A percentile compares a stretch with the other conserved stretches of the same genome.
Evolutionary conservation across 2,797 vertebrate genomes (phyloP).

Genomic region (Cichlasoma orientale): DNA sequence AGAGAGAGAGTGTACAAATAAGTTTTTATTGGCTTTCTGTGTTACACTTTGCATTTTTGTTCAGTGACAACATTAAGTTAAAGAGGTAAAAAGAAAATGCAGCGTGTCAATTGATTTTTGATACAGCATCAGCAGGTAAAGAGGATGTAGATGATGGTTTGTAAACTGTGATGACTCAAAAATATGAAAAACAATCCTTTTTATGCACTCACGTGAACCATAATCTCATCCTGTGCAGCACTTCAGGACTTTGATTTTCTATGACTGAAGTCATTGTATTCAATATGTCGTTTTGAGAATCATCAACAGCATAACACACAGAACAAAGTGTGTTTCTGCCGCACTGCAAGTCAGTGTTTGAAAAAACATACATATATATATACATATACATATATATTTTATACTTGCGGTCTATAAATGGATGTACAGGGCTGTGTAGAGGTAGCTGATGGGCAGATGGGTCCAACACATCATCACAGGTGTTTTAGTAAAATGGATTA

Average conservation of each 20-base stretch:
- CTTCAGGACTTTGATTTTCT: conserved; percentile 12
- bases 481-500: not conserved
- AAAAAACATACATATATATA: no score
- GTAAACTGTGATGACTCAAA: not conserved
- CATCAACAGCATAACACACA: not conserved
- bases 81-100: not conserved
- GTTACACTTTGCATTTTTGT: not conserved
- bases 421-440: not conserved
- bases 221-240: not conserved
- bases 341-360: not conserved
- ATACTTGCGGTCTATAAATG: not conserved
- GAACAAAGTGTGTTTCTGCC: not conserved
- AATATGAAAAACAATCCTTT: not conserved
- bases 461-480: not conserved
- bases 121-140: not conserved
- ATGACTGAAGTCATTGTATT: not conserved
- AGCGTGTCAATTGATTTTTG: not conserved
- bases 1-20: not conserved
- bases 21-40: not conserved
- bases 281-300: not conserved
- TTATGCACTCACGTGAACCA: not conserved
- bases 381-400: no score
- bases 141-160: not conserved
- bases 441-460: not conserved
- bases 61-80: not conserved